Percentiles rank a stretch among this genome's conserved stretches.
phyloP scores from a whole-genome alignment of 2,797 vertebrate genomes.

The Bovichtus variegatus region DNA sequence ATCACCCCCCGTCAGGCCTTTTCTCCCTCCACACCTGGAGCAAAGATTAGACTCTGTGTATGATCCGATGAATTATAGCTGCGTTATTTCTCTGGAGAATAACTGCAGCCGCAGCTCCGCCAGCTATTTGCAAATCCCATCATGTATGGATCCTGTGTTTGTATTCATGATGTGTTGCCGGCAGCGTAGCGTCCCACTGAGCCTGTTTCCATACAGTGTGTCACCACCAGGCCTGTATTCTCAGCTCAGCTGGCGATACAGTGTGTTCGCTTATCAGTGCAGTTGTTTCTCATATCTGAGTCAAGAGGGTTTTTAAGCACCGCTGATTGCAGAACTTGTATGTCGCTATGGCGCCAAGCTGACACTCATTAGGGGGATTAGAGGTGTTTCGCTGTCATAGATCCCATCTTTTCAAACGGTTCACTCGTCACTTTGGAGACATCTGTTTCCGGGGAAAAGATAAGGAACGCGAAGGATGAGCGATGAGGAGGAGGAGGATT shows the following conservation, averaged over 20 bases:
- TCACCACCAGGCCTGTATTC: slow-evolving; percentile 32
- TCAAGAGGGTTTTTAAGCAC: slow-evolving; percentile 53
- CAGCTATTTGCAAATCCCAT: slow-evolving; percentile 32
- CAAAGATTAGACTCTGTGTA: slow-evolving; percentile 12
- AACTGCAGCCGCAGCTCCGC: neutral
- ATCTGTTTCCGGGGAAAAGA: slow-evolving; percentile 62
- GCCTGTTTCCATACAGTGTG: slow-evolving; percentile 35
- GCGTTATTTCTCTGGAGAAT: slow-evolving; percentile 30
- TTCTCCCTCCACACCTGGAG: neutral
- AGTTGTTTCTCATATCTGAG: slow-evolving; percentile 65
- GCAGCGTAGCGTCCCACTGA: slow-evolving; percentile 9
- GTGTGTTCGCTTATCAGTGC: slow-evolving; percentile 68
- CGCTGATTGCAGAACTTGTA: slow-evolving; percentile 68
- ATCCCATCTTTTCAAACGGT: slow-evolving; percentile 53
- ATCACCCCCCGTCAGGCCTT: slow-evolving; percentile 35
- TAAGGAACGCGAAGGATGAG: slow-evolving; percentile 14
- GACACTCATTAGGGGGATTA: slow-evolving; percentile 66
- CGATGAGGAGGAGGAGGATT: slow-evolving; percentile 8
- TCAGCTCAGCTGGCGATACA: slow-evolving; percentile 41
- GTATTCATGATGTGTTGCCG: slow-evolving; percentile 37
- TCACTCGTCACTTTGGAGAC: slow-evolving; percentile 48
- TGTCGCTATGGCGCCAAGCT: slow-evolving; percentile 61
- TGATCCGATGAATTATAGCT: slow-evolving; percentile 10
- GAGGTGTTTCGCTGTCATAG: slow-evolving; percentile 56
- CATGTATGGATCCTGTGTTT: slow-evolving; percentile 29